Evolutionary conservation across 2,113 vertebrate genomes (phyloP).

Genomic region (Callipepla squamata): DNA sequence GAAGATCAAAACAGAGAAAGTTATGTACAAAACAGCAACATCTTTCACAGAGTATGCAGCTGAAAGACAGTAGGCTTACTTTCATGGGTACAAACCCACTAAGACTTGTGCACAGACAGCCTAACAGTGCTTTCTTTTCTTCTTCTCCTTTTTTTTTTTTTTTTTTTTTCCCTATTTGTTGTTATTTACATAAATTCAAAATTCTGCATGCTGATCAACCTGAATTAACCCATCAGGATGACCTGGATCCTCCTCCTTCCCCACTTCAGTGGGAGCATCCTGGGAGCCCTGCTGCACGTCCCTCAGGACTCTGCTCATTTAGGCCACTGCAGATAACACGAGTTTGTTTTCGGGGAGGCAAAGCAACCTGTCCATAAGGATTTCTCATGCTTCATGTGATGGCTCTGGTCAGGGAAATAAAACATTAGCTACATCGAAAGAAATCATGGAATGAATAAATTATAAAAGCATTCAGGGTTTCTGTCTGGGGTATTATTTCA

Average conservation of each 20-base stretch:
- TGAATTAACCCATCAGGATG: not conserved
- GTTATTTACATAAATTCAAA: not conserved
- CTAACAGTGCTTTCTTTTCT: rapidly evolving
- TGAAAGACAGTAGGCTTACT: not conserved
- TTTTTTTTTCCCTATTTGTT: not conserved
- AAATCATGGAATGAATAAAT: conserved; percentile 72
- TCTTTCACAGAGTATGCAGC: not conserved
- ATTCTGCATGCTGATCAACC: not conserved
- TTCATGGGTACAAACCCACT: not conserved
- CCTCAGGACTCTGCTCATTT: conserved; percentile 31
- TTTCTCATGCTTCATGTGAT: conserved; percentile 65
- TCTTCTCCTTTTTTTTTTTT: not conserved
- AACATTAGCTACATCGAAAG: conserved; percentile 67
- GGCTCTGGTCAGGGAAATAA: conserved; percentile 55
- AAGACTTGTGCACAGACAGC: not conserved
- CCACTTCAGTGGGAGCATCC: not conserved
- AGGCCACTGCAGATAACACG: conserved; percentile 47
- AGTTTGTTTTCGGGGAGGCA: conserved; percentile 61
- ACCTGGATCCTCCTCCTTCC: not conserved
- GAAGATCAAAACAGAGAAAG: not conserved
- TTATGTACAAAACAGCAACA: not conserved
- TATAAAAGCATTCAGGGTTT: conserved; percentile 62
- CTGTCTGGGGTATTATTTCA: conserved; percentile 64
- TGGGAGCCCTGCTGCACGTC: not conserved
- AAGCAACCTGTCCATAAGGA: conserved; percentile 72